Conservation (phyloP, 2,797 vertebrate species). For the Myotis myotis region DNA sequence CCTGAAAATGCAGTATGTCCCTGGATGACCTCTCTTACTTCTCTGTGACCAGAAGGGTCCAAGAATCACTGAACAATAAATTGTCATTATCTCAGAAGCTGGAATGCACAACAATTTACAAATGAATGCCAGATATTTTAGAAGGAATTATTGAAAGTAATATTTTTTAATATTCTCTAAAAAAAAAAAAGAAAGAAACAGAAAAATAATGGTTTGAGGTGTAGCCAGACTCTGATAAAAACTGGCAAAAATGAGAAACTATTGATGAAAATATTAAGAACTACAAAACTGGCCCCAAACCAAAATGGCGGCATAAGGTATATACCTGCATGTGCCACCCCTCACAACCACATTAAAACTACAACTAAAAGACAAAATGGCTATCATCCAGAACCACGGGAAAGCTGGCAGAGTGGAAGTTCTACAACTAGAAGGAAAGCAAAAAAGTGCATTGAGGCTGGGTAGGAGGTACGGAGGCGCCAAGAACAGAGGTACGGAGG, state of each 20-base stretch:
- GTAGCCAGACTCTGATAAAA: neutral
- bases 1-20: neutral
- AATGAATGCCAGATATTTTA: neutral
- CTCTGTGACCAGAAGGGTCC: neutral
- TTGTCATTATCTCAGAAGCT: neutral
- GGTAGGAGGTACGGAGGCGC: too few relatives aligned
- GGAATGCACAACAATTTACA: neutral
- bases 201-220: neutral
- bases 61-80: neutral
- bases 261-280: neutral
- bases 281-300: too few relatives aligned
- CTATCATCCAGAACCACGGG: too few relatives aligned
- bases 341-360: too few relatives aligned
- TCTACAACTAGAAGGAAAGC: too few relatives aligned
- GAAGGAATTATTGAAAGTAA: neutral
- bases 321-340: rapidly evolving
- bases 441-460: too few relatives aligned
- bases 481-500: too few relatives aligned
- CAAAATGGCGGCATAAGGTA: too few relatives aligned
- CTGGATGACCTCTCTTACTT: neutral
- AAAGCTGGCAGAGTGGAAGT: too few relatives aligned
- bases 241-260: neutral
- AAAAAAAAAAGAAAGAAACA: neutral
- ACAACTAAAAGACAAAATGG: too few relatives aligned
- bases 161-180: neutral